phyloP scores from a whole-genome alignment of 2,113 vertebrate genomes.

The Polypterus senegalus region DNA sequence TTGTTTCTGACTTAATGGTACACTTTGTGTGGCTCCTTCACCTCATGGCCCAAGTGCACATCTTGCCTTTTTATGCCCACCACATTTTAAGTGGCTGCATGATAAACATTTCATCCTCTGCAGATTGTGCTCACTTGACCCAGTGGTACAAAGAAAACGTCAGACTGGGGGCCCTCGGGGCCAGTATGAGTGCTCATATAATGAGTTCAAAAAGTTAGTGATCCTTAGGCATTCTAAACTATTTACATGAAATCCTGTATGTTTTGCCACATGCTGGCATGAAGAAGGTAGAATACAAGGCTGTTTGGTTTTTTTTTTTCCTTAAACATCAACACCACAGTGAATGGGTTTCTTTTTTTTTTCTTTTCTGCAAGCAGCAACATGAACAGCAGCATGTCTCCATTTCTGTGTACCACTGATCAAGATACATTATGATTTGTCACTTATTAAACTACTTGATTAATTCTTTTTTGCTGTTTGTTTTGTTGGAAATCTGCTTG shows the following conservation, averaged over 20 bases:
- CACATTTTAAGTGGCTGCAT: constrained; percentile 45
- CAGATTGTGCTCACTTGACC: constrained; percentile 41
- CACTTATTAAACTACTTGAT: constrained; percentile 81
- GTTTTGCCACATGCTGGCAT: constrained; percentile 31
- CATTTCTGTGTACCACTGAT: constrained; percentile 71
- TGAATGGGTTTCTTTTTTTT: constrained; percentile 40
- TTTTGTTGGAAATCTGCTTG: neutral
- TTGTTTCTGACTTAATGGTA: no score
- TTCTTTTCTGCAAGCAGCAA: constrained; percentile 38
- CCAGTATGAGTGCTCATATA: no score
- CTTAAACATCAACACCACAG: constrained; percentile 61
- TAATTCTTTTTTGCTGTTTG: constrained; percentile 44
- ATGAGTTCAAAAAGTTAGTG: constrained; percentile 32
- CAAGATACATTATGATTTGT: constrained; percentile 76
- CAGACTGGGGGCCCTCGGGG: no score
- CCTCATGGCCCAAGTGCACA: no score
- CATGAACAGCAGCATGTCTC: constrained; percentile 65
- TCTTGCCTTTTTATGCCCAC: constrained; percentile 24
- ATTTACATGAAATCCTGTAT: constrained; percentile 29
- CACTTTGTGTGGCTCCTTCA: no score
- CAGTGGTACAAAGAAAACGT: constrained; percentile 22
- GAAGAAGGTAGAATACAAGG: constrained; percentile 31
- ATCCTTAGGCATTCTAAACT: constrained; percentile 12
- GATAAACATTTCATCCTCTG: constrained; percentile 38
- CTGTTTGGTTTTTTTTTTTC: constrained; percentile 52